A percentile compares a stretch with the other conserved stretches of the same genome.
Conservation (phyloP, 2,888 invertebrate genomes). For the Platynereis dumerilii region DNA sequence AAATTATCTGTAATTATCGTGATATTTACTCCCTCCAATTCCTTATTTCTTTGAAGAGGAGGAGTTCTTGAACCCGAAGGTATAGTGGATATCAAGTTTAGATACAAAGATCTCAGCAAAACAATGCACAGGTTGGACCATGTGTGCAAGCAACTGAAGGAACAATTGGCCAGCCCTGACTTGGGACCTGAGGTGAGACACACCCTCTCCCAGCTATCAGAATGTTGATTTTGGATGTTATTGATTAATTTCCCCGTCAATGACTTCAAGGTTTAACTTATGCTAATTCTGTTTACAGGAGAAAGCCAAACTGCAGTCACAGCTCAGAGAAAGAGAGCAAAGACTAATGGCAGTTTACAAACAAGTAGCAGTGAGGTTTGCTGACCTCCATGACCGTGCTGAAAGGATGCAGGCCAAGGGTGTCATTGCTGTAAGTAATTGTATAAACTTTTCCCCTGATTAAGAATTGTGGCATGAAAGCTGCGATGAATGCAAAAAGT, state of each 20-base stretch:
- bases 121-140: constrained; percentile 79
- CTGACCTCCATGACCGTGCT: constrained; percentile 97
- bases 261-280: too few relatives aligned
- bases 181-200: constrained; percentile 11
- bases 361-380: constrained; percentile 89
- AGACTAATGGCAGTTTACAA: constrained; percentile 72
- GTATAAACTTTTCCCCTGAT: too few relatives aligned
- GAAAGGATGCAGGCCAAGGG: constrained; percentile 96
- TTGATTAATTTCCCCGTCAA: too few relatives aligned
- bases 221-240: too few relatives aligned
- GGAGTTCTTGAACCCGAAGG: constrained; percentile 97
- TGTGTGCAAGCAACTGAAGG: constrained; percentile 69
- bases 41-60: constrained; percentile 70
- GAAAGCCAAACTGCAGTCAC: constrained; percentile 70
- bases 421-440: constrained; percentile 67
- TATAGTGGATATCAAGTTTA: constrained; percentile 96
- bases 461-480: too few relatives aligned
- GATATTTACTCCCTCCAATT: too few relatives aligned
- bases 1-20: too few relatives aligned
- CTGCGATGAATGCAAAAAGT: too few relatives aligned
- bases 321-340: constrained; percentile 77
- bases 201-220: too few relatives aligned
- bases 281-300: constrained; percentile 62
- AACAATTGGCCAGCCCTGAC: constrained; percentile 25
- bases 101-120: constrained; percentile 88